Percentiles rank a stretch among this genome's conserved stretches.
Evolutionary conservation across 2,113 vertebrate genomes (phyloP).

Genomic region (Euleptes europaea): DNA sequence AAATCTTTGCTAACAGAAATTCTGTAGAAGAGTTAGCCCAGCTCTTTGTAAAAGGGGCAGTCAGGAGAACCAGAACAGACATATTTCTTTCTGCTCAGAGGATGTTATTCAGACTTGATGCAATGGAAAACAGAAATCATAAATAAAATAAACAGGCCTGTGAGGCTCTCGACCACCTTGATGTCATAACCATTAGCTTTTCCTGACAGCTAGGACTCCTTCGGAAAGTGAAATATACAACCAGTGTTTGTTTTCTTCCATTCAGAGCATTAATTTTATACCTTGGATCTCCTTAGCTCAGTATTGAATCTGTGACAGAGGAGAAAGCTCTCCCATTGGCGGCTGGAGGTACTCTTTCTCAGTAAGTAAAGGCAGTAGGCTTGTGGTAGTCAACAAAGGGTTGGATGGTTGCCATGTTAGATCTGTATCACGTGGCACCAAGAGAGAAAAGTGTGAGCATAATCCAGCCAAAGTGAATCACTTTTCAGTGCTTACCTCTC

Average conservation of each 20-base stretch:
- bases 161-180: neutral
- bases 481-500: neutral
- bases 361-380: neutral
- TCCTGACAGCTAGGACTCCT: neutral
- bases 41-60: neutral
- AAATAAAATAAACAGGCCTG: slow-evolving; percentile 19
- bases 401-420: neutral
- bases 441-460: neutral
- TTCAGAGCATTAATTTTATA: slow-evolving; percentile 5
- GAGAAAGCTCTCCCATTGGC: neutral
- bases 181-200: slow-evolving; percentile 12
- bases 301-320: neutral
- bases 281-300: neutral
- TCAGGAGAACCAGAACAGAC: neutral
- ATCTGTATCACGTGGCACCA: neutral
- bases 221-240: slow-evolving; percentile 1
- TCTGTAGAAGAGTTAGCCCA: neutral
- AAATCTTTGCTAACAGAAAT: neutral
- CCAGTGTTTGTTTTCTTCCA: neutral
- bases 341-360: neutral
- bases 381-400: neutral
- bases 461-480: neutral
- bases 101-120: neutral
- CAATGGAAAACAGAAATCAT: slow-evolving; percentile 11
- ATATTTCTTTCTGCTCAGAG: neutral